Evolutionary conservation across 2,888 invertebrate species (phyloP), one percentile per base, ranked within the genome.

Genomic region (Lottia scabra): DNA sequence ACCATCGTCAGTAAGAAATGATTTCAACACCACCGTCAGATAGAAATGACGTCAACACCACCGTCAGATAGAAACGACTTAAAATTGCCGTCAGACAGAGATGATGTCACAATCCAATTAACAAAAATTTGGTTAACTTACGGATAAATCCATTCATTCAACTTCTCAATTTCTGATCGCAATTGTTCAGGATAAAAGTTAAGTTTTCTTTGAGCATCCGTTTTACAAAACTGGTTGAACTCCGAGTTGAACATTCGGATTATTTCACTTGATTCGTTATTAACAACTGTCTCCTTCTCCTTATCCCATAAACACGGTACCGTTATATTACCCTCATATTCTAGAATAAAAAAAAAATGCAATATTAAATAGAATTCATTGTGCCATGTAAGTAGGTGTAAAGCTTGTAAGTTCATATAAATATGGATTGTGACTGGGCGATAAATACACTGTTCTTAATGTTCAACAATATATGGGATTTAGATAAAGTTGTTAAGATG

Each of bases 211-310:
- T 87, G 86, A 68, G 83, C 84, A 1, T 76, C 76, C 0, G 86
- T 88, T 43, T 77, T 74, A 78, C 86, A 84, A 72, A 88, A 87
- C 15, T 75, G 82, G 70, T 88, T 86, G 76, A 88, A 88, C 72
- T 85, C 87, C 12, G 78, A 70, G 76, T 87, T 87, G 8, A 88
- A 73, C 87, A 88, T 88, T 10, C 87, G 80, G 30, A 88, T 80
- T n/a, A 88, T 87, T 76, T 88, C 88, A 70, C 84, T 83, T 0
- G 87, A 87, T 68, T 88, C 88, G 73, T 88, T 88, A 76, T 82
- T 88, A 16, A 88, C 88, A 15, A 87, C 78, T 0, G 83, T 87
- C 27, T 83, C 74, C 65, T 78, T 77, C 38, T 81, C 70, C 72
- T 87, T 88, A 75, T 88, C 88, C 83, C 85, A 88, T 23, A 88